phyloP scores from a whole-genome alignment of 2,888 invertebrate genomes.

The Cataglyphis albicans region DNA sequence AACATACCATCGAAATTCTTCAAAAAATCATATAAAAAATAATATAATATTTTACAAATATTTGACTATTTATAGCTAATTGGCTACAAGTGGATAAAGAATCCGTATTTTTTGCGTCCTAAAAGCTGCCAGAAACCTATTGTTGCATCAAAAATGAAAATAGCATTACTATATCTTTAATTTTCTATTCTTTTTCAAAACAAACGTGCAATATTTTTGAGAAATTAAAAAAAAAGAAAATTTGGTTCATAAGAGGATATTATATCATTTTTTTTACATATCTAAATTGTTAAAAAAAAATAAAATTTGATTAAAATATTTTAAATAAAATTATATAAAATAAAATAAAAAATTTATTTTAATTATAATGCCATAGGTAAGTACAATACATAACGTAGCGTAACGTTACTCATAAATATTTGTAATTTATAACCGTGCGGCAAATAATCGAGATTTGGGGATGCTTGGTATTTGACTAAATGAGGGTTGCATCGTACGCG shows the following conservation, averaged over 20 bases:
- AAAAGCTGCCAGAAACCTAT: background rate
- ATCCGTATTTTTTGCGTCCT: constrained; percentile 10
- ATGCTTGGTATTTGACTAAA: constrained; percentile 44
- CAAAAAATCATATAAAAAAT: constrained; percentile 44
- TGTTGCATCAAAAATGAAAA: constrained; percentile 16
- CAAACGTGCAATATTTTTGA: background rate
- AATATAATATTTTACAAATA: constrained; percentile 41
- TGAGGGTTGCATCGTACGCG: constrained; percentile 17
- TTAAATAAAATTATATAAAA: background rate
- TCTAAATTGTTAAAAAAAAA: background rate
- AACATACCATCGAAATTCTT: constrained; percentile 34
- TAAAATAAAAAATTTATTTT: background rate
- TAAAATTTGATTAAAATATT: background rate
- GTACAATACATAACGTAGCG: background rate
- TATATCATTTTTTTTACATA: background rate
- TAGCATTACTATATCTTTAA: background rate
- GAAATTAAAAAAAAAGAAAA: background rate
- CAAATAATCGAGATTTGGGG: constrained; percentile 41
- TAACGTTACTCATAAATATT: background rate
- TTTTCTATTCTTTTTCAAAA: background rate
- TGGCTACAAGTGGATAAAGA: constrained; percentile 23
- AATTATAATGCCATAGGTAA: background rate
- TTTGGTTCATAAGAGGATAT: background rate
- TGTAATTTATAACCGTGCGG: background rate
- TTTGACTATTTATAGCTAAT: constrained; percentile 28